Percentiles rank a stretch among this genome's conserved stretches.
These are phyloP conservation scores for Rhinolophus ferrumequinum DNA, from an alignment of 2,113 vertebrate species.

Conservation along the genomic window DNA sequence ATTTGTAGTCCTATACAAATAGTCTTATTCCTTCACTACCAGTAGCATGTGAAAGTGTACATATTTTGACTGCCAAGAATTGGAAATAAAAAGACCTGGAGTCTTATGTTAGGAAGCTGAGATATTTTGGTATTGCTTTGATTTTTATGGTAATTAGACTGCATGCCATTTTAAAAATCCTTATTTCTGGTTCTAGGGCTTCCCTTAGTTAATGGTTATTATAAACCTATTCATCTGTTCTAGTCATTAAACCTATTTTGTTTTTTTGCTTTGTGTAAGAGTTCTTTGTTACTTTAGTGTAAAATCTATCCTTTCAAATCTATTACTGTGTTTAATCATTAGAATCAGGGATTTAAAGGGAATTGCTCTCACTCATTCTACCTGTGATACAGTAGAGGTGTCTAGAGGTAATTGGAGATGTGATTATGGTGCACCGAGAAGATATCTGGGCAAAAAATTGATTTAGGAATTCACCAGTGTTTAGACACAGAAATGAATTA, in stretches of 20 bases:
- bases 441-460: background rate
- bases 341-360: slow-evolving; percentile 42
- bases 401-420: background rate
- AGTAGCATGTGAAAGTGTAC: slow-evolving; percentile 65
- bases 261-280: slow-evolving; percentile 66
- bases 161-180: slow-evolving; percentile 68
- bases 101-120: slow-evolving; percentile 54
- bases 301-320: slow-evolving; percentile 33
- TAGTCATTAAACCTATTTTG: slow-evolving; percentile 72
- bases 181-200: slow-evolving; percentile 58
- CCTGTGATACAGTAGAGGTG: background rate
- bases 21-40: slow-evolving; percentile 40
- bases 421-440: background rate
- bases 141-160: slow-evolving; percentile 68
- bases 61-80: slow-evolving; percentile 66
- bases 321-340: slow-evolving; percentile 37
- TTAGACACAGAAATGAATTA: background rate
- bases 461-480: background rate
- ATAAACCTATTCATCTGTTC: slow-evolving; percentile 64
- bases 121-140: slow-evolving; percentile 72
- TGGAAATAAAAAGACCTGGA: slow-evolving; percentile 63
- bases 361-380: background rate
- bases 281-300: slow-evolving; percentile 48
- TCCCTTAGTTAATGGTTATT: slow-evolving; percentile 66
- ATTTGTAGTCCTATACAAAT: slow-evolving; percentile 56